Conservation (phyloP, 2,888 invertebrate genomes). For the Antheraea assamensis region DNA sequence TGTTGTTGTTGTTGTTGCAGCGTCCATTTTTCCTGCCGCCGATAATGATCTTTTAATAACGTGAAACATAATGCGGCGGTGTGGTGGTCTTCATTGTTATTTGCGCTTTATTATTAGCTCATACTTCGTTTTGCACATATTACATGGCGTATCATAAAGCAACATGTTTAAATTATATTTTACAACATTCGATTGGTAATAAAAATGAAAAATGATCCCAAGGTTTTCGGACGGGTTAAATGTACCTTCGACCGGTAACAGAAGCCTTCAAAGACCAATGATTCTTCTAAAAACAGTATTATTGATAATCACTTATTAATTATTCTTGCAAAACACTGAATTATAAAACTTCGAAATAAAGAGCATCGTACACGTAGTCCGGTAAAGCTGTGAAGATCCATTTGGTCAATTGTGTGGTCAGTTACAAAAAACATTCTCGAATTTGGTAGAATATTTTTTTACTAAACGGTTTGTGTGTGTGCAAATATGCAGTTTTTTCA, state of each 20-base stretch:
- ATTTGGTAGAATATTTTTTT: too few species aligned
- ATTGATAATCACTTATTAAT: neutral
- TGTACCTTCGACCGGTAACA: neutral
- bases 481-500: too few species aligned
- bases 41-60: slow-evolving; percentile 78
- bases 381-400: too few species aligned
- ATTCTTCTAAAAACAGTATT: neutral
- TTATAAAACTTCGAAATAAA: too few species aligned
- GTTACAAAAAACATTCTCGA: too few species aligned
- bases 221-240: neutral
- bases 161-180: neutral
- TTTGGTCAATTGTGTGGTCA: too few species aligned
- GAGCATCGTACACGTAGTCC: too few species aligned
- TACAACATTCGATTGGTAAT: neutral
- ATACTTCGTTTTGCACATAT: neutral
- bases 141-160: neutral
- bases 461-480: too few species aligned
- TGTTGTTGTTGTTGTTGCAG: slow-evolving; percentile 55
- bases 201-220: neutral
- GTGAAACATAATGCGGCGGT: slow-evolving; percentile 37
- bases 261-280: neutral
- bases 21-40: slow-evolving; percentile 69
- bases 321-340: too few species aligned
- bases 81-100: slow-evolving; percentile 52
- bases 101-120: slow-evolving; percentile 35